phyloP scores from a whole-genome alignment of 64 coral and sea anemone genomes.

The Montipora foliosa region DNA sequence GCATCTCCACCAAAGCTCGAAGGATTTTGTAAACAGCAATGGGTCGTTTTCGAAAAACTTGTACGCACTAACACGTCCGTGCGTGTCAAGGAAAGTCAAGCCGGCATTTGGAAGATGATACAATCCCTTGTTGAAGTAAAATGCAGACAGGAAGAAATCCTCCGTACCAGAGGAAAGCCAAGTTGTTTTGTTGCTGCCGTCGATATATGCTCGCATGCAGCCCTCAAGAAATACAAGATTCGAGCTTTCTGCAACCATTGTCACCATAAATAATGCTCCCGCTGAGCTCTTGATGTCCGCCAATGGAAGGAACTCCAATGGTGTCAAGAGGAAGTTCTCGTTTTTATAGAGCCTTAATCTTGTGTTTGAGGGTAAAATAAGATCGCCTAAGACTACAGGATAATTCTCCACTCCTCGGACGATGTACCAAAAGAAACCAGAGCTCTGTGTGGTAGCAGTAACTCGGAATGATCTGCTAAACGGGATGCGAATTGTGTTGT shows the following conservation, averaged over 20 bases:
- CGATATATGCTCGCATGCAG: conserved; percentile 53
- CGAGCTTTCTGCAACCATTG: conserved; percentile 13
- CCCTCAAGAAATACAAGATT: conserved; percentile 44
- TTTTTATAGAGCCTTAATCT: conserved; percentile 38
- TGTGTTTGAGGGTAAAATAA: conserved; percentile 13
- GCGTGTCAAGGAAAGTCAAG: neutral
- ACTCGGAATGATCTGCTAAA: conserved; percentile 57
- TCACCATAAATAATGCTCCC: conserved; percentile 59
- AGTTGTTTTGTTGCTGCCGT: conserved; percentile 46
- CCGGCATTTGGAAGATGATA: conserved; percentile 32
- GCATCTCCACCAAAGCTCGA: conserved; percentile 53
- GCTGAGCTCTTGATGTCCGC: conserved; percentile 7
- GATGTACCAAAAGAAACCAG: conserved; percentile 34
- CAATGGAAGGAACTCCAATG: conserved; percentile 39
- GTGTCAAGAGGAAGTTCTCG: neutral
- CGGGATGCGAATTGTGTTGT: conserved; percentile 61
- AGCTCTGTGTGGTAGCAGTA: neutral
- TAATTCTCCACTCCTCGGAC: conserved; percentile 45
- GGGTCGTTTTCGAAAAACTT: too few species aligned
- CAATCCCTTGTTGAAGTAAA: conserved; percentile 42
- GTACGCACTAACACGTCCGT: too few species aligned
- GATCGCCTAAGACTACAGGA: conserved; percentile 22
- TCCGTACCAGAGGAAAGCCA: conserved; percentile 74
- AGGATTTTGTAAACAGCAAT: neutral
- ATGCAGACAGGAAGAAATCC: conserved; percentile 74